Evolutionary conservation across 2,113 vertebrate genomes (phyloP).

Genomic region (Rhynchopsitta pachyrhyncha): DNA sequence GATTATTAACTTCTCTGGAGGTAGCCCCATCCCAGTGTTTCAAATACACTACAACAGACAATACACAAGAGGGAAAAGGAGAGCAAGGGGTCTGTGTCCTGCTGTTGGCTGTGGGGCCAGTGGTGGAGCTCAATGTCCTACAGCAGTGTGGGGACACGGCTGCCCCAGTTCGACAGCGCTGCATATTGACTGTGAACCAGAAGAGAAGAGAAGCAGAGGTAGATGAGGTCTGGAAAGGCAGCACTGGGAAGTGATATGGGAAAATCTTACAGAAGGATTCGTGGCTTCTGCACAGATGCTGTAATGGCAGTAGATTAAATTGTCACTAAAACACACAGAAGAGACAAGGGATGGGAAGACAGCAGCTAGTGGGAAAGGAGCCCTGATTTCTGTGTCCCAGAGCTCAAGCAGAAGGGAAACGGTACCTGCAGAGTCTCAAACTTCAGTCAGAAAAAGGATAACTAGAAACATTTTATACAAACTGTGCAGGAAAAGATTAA

Average conservation of each 20-base stretch:
- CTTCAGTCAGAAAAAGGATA: not conserved
- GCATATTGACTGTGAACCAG: not conserved
- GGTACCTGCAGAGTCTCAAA: not conserved
- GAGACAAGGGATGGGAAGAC: not conserved
- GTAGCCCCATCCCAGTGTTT: accelerated
- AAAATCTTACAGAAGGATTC: not conserved
- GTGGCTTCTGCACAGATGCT: not conserved
- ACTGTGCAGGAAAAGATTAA: not conserved
- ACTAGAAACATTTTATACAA: not conserved
- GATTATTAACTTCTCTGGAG: not conserved
- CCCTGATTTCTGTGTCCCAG: not conserved
- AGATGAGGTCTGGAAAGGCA: not conserved
- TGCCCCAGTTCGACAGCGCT: accelerated
- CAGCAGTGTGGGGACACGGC: accelerated
- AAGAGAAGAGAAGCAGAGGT: not conserved
- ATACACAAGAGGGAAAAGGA: not conserved
- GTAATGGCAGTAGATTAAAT: not conserved
- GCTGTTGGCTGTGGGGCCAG: not conserved
- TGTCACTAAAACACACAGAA: not conserved
- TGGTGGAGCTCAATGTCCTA: accelerated
- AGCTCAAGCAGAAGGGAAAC: not conserved
- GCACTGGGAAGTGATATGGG: accelerated
- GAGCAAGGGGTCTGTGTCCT: not conserved
- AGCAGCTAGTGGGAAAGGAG: not conserved
- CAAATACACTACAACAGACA: not conserved